Evolutionary conservation across 2,113 vertebrate genomes (phyloP).

Genomic region (Corapipo altera): DNA sequence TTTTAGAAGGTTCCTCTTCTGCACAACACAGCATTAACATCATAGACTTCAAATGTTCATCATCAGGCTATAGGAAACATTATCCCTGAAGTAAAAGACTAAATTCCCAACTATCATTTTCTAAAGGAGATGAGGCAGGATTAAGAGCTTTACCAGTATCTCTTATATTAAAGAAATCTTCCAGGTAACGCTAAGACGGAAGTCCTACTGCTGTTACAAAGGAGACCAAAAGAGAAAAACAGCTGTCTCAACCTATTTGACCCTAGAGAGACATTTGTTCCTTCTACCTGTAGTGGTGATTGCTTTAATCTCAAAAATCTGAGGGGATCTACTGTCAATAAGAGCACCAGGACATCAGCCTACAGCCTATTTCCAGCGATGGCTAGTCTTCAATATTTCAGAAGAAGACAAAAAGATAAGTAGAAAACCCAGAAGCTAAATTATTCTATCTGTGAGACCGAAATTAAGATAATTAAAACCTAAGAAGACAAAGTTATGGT

Average conservation of each 20-base stretch:
- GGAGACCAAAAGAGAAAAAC: background rate
- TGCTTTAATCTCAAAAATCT: background rate
- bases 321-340: background rate
- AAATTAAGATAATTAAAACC: background rate
- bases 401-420: background rate
- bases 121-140: background rate
- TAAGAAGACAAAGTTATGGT: background rate
- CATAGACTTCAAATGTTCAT: background rate
- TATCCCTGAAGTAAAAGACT: background rate
- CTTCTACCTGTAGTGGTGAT: background rate
- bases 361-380: background rate
- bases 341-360: background rate
- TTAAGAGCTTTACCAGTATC: background rate
- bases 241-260: background rate
- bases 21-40: accelerated
- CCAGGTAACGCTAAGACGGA: background rate
- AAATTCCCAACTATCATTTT: background rate
- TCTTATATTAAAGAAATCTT: background rate
- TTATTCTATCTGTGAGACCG: background rate
- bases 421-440: background rate
- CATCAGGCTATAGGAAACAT: background rate
- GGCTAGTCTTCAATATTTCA: background rate
- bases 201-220: background rate
- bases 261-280: background rate
- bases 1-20: background rate